Percentiles rank a stretch among this genome's conserved stretches.
Evolutionary conservation across 2,797 vertebrate genomes (phyloP).

Genomic region (Crypturellus tataupa): DNA sequence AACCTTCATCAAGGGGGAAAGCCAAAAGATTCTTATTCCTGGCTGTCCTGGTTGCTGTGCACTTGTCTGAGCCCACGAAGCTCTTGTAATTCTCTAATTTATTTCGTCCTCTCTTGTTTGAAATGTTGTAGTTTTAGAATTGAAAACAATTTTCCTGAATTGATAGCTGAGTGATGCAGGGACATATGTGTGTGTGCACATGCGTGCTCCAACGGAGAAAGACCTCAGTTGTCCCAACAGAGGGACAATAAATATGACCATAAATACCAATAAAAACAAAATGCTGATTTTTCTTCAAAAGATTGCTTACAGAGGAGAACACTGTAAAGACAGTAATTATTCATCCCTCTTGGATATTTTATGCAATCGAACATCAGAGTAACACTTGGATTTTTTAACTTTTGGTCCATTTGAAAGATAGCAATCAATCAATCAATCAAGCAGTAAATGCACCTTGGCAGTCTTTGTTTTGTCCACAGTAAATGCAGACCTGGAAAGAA

Average conservation of each 20-base stretch:
- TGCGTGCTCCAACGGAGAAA: background rate
- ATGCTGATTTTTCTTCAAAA: background rate
- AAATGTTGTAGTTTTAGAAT: slow-evolving; percentile 2
- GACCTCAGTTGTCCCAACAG: background rate
- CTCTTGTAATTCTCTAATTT: background rate
- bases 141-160: slow-evolving; percentile 46
- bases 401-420: background rate
- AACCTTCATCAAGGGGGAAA: slow-evolving; percentile 1
- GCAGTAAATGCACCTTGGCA: slow-evolving; percentile 19
- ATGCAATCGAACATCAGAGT: background rate
- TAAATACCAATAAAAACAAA: slow-evolving; percentile 51
- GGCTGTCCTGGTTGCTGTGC: background rate
- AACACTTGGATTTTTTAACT: background rate
- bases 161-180: background rate
- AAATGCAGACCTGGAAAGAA: slow-evolving; percentile 5
- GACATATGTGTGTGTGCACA: background rate
- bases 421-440: background rate
- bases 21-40: background rate
- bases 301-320: background rate
- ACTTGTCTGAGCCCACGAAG: background rate
- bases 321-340: background rate
- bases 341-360: slow-evolving; percentile 38
- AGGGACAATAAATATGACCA: slow-evolving; percentile 16
- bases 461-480: slow-evolving; percentile 36
- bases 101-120: slow-evolving; percentile 1